A percentile compares a stretch with the other conserved stretches of the same genome.
These are phyloP conservation scores for Formica aserva DNA, from an alignment of 2,888 invertebrate genomes.

Conservation along the genomic window DNA sequence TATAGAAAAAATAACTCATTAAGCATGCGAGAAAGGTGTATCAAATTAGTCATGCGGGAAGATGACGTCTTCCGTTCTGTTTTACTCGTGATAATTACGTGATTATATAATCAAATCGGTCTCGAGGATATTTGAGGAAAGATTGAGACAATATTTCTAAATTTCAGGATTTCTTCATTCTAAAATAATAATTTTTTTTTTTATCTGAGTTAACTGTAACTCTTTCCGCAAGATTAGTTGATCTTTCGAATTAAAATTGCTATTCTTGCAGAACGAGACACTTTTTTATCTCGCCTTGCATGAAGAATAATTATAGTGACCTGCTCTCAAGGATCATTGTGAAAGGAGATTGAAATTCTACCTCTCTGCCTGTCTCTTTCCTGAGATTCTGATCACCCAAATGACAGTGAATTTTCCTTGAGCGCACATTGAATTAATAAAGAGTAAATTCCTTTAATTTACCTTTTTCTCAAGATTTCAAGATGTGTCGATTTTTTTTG, in stretches of 20 bases:
- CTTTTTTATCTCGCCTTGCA: neutral
- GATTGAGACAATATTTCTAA: neutral
- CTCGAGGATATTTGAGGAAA: conserved; percentile 39
- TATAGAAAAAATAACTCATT: neutral
- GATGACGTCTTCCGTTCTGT: conserved; percentile 13
- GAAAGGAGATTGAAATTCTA: conserved; percentile 53
- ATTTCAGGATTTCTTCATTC: neutral
- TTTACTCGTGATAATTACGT: conserved; percentile 3
- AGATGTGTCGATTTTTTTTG: neutral
- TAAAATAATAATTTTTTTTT: conserved; percentile 8
- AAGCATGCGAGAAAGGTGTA: no score
- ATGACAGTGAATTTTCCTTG: neutral
- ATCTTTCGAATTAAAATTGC: conserved; percentile 12
- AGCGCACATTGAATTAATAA: neutral
- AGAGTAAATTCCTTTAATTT: neutral
- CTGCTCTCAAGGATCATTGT: conserved; percentile 47
- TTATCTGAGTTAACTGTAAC: conserved; percentile 19
- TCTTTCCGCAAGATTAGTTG: conserved; percentile 24
- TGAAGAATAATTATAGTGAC: conserved; percentile 16
- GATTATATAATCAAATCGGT: neutral
- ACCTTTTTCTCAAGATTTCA: neutral
- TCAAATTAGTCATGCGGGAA: neutral
- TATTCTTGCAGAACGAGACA: conserved; percentile 3
- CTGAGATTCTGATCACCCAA: conserved; percentile 11
- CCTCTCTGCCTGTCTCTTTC: neutral